These are phyloP conservation scores for Turritopsis dohrnii DNA, from an alignment of 30 jellyfish, hydroid and myxozoan species.

Conservation along the genomic window DNA sequence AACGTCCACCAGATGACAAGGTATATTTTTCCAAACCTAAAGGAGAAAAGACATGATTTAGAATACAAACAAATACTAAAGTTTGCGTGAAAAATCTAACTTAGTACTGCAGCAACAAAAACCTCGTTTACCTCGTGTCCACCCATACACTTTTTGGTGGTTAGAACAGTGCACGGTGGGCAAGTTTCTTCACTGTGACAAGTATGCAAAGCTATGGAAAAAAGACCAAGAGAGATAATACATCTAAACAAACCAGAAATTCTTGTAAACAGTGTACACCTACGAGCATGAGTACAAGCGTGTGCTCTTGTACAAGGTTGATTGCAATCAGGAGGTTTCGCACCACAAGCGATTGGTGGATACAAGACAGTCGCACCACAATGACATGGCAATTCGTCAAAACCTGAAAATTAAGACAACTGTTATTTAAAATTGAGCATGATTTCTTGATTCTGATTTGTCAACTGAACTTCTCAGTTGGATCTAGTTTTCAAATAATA, in stretches of 20 bases:
- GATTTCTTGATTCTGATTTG: no score
- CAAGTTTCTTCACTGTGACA: slow-evolving; percentile 85
- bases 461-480: background rate
- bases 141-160: slow-evolving; percentile 68
- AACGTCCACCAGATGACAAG: slow-evolving; percentile 68
- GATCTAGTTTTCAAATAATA: no score
- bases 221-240: background rate
- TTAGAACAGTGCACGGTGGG: slow-evolving; percentile 87
- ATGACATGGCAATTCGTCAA: slow-evolving; percentile 82
- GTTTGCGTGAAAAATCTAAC: background rate
- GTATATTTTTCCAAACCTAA: slow-evolving; percentile 62
- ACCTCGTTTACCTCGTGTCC: slow-evolving; percentile 68
- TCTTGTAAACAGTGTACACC: slow-evolving; percentile 7
- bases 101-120: no score
- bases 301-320: slow-evolving; percentile 84
- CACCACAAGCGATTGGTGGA: slow-evolving; percentile 97
- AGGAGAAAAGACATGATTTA: background rate
- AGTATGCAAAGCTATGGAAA: slow-evolving; percentile 59
- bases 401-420: slow-evolving; percentile 52
- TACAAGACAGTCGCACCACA: slow-evolving; percentile 87
- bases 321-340: slow-evolving; percentile 88
- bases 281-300: slow-evolving; percentile 79
- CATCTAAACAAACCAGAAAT: background rate
- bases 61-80: background rate
- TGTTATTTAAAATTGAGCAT: no score